A percentile compares a stretch with the other conserved stretches of the same genome.
These are phyloP conservation scores for Anas platyrhynchos DNA, from an alignment of 2,113 vertebrate species.

Conservation along the genomic window DNA sequence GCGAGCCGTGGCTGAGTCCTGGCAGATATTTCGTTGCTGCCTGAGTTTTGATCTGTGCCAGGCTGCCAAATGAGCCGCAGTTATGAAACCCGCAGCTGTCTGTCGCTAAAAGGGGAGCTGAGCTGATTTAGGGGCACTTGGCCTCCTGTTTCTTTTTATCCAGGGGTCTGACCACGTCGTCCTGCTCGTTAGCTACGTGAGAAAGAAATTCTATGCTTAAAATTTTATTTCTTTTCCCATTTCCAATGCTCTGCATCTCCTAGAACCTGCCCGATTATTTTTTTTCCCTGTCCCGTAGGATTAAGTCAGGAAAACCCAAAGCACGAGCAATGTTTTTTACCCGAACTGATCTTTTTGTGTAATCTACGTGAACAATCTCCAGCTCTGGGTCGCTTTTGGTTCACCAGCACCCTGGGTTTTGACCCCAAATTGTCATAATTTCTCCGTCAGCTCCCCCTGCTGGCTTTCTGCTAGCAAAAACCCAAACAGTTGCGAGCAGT, in stretches of 20 bases:
- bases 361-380: not conserved
- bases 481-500: accelerated
- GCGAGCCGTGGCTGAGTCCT: accelerated
- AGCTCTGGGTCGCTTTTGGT: not conserved
- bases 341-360: not conserved
- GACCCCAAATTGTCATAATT: not conserved
- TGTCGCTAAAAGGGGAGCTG: not conserved
- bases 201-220: not conserved
- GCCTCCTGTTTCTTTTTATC: not conserved
- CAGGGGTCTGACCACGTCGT: not conserved
- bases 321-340: not conserved
- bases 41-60: not conserved
- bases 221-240: not conserved
- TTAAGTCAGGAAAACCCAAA: not conserved
- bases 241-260: not conserved
- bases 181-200: not conserved
- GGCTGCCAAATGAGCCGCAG: too few relatives aligned
- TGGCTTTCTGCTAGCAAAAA: not conserved
- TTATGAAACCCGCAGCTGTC: not conserved
- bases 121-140: not conserved
- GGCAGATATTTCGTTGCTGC: not conserved
- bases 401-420: not conserved
- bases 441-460: not conserved
- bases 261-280: not conserved
- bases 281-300: not conserved